phyloP scores from a whole-genome alignment of 2,113 vertebrate genomes.

The Hemiscyllium ocellatum region DNA sequence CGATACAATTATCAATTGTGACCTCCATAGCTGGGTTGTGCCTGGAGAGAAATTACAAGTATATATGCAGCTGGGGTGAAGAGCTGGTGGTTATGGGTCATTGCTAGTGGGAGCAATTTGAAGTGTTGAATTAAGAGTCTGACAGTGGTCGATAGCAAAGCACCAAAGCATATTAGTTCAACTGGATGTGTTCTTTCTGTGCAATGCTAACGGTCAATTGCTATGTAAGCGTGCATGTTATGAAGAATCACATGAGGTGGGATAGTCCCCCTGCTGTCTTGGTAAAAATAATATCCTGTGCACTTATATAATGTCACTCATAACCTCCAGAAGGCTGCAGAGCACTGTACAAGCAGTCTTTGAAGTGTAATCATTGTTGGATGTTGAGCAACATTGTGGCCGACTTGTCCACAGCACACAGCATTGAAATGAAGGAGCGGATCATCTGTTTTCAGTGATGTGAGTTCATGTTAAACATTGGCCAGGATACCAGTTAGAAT shows the following conservation, averaged over 20 bases:
- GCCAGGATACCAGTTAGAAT: not conserved
- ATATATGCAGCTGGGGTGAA: not conserved
- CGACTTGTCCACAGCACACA: not conserved
- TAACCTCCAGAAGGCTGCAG: no score
- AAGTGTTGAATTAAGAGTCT: slow-evolving; percentile 3
- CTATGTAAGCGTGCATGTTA: not conserved
- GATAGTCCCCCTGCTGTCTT: not conserved
- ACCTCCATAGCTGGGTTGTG: not conserved
- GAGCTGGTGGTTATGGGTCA: not conserved
- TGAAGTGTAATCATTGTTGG: no score
- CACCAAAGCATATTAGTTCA: not conserved
- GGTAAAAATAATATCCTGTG: not conserved
- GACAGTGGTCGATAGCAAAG: not conserved
- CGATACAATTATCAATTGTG: slow-evolving; percentile 15
- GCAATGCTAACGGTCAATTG: not conserved
- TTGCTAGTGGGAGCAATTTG: not conserved
- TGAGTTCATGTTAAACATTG: not conserved
- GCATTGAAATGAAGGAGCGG: not conserved
- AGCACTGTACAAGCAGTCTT: not conserved
- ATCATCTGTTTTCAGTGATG: not conserved
- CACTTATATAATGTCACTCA: not conserved
- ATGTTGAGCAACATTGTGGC: not conserved
- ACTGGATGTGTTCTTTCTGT: not conserved
- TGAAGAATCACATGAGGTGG: not conserved
- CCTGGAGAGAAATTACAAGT: not conserved